These are phyloP conservation scores for Pedetes capensis DNA, from an alignment of 2,113 vertebrate species.

Conservation along the genomic window DNA sequence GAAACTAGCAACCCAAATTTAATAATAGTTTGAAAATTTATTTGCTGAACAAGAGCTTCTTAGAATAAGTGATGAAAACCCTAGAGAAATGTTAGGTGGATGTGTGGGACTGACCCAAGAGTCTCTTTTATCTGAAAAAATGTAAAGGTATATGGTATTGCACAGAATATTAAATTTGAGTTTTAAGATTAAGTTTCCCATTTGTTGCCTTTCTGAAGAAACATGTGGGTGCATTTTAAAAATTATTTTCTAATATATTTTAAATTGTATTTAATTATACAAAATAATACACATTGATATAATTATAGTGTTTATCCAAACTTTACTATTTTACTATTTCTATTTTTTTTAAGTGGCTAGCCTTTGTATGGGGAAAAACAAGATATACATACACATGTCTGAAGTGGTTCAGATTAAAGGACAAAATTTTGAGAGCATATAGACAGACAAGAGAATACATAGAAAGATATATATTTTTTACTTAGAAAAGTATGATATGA, in stretches of 20 bases:
- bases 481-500: background rate
- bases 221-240: background rate
- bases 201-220: background rate
- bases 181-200: background rate
- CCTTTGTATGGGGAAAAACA: background rate
- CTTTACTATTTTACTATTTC: background rate
- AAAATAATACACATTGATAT: background rate
- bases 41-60: slow-evolving; percentile 62
- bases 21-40: slow-evolving; percentile 70
- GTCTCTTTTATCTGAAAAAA: slow-evolving; percentile 36
- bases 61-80: slow-evolving; percentile 59
- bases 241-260: slow-evolving; percentile 33
- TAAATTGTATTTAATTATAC: background rate
- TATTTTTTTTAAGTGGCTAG: background rate
- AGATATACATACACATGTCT: background rate
- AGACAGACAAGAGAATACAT: background rate
- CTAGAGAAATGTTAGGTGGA: slow-evolving; percentile 40
- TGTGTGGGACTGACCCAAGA: background rate
- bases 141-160: background rate
- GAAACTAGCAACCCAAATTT: slow-evolving; percentile 64
- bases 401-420: background rate
- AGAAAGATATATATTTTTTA: background rate
- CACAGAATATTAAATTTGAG: background rate
- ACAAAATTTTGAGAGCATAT: background rate
- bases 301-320: background rate